Evolutionary conservation across 2,888 invertebrate genomes (phyloP).

Genomic region (Globia sparganii): DNA sequence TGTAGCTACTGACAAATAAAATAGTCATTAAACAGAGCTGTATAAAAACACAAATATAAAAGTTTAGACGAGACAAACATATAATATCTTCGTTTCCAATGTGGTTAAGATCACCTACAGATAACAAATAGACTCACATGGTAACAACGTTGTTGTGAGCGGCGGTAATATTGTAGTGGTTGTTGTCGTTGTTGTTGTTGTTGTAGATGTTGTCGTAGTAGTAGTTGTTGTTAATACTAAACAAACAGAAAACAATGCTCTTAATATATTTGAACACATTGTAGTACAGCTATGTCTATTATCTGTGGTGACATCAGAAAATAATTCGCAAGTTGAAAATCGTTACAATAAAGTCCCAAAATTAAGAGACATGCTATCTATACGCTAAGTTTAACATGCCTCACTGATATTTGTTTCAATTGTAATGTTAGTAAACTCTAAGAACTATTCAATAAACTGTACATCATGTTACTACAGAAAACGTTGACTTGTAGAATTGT

Average conservation of each 20-base stretch:
- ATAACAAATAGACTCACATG: slow-evolving; percentile 74
- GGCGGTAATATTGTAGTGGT: slow-evolving; percentile 79
- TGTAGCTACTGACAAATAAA: not conserved
- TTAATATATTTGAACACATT: not conserved
- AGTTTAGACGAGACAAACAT: not conserved
- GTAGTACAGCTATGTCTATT: not conserved
- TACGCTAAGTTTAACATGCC: not conserved
- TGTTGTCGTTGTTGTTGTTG: slow-evolving; percentile 81
- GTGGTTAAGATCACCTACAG: not conserved
- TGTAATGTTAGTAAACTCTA: not conserved
- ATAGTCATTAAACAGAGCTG: not conserved
- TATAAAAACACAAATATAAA: not conserved
- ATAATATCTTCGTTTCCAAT: not conserved
- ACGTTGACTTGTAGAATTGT: not conserved
- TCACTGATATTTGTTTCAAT: not conserved
- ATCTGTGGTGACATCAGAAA: not conserved
- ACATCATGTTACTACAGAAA: not conserved
- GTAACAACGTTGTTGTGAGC: slow-evolving; percentile 74
- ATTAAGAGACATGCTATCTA: too few relatives aligned
- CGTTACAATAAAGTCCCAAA: not conserved
- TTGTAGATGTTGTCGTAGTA: slow-evolving; percentile 81
- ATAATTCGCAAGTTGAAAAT: not conserved
- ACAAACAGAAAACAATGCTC: slow-evolving; percentile 5
- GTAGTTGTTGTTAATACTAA: slow-evolving; percentile 81
- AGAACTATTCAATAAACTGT: not conserved